Evolutionary conservation across 2,797 vertebrate genomes (phyloP), one percentile per base, ranked within the genome.

Genomic region (Siniperca obscura): DNA sequence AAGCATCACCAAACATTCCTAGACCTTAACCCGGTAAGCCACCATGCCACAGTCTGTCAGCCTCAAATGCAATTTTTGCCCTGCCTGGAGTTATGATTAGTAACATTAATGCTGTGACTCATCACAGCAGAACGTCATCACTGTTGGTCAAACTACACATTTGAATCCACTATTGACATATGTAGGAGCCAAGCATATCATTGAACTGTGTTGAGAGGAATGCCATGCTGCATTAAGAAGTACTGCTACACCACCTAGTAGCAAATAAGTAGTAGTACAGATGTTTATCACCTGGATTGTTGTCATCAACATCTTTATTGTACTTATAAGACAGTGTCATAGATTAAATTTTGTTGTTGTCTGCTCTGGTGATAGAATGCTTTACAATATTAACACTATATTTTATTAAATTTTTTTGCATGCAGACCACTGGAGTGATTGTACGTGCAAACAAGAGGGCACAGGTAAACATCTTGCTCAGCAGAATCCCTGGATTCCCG

Each of bases 11-110:
- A 97, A 83, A 96, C 96, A 0, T 97, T 80, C 87, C 90, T 97
- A 1, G 96, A 97, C 80, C 91, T 97, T 0, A 96, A 97, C 89
- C 96, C 96, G 66, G 96, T 97, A 88, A 78, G 88, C 14, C 8
- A 9, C 25, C 36, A 22, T 52, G 22, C 16, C 3, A 2, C 70
- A 7, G 30, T 30, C 40, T 17, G 10, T 30, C 21, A 11, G 25
- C 40, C 52, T 59, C 42, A 13, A 13, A 14, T 27, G n/a, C 19
- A 2, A 21, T 52, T 69, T 73, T 34, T 13, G 13, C 57, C n/a
- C 60, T 76, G 57, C 48, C 60, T 76, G 57, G 42, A 62, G 65
- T 62, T 53, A 12, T 7, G 10, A 57, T 56, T n/a, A 36, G 40
- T 74, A 21, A 70, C 12, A 7, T 52, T n/a, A 36, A 46, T 7